phyloP scores from a whole-genome alignment of 2,888 invertebrate species.

The Aphodius granarius region DNA sequence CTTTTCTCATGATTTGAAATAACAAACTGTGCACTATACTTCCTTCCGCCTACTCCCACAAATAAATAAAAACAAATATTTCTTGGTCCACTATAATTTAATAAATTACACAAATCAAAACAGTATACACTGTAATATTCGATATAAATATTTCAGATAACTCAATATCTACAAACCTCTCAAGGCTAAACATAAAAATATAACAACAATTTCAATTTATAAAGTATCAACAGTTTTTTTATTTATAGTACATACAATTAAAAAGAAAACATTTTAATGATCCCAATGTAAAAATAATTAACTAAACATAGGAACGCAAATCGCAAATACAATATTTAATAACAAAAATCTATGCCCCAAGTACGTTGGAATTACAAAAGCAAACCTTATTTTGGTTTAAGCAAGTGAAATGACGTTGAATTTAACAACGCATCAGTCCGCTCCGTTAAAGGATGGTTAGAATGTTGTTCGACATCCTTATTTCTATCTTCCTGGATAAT shows the following conservation, averaged over 20 bases:
- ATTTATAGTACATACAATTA: not conserved
- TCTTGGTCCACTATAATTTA: not conserved
- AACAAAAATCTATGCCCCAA: not conserved
- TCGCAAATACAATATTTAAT: not conserved
- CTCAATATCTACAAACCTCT: not conserved
- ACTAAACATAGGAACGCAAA: not conserved
- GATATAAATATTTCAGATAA: not conserved
- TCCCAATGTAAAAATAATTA: not conserved
- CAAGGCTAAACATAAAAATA: not conserved
- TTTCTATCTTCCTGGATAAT: conserved; percentile 29
- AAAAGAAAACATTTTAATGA: not conserved
- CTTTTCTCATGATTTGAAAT: too few species aligned
- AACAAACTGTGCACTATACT: too few species aligned
- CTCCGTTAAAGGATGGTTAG: conserved; percentile 43
- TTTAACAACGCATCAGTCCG: conserved; percentile 50
- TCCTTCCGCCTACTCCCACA: not conserved
- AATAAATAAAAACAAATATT: not conserved
- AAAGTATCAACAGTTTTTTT: not conserved
- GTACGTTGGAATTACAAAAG: not conserved
- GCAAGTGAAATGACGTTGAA: conserved; percentile 52
- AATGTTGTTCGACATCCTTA: conserved; percentile 21
- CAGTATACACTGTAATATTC: not conserved
- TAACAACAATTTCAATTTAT: not conserved
- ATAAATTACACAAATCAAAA: not conserved
- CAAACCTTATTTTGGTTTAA: conserved; percentile 43